Evolutionary conservation across 2,797 vertebrate genomes (phyloP).

Genomic region (Chiloscyllium punctatum): DNA sequence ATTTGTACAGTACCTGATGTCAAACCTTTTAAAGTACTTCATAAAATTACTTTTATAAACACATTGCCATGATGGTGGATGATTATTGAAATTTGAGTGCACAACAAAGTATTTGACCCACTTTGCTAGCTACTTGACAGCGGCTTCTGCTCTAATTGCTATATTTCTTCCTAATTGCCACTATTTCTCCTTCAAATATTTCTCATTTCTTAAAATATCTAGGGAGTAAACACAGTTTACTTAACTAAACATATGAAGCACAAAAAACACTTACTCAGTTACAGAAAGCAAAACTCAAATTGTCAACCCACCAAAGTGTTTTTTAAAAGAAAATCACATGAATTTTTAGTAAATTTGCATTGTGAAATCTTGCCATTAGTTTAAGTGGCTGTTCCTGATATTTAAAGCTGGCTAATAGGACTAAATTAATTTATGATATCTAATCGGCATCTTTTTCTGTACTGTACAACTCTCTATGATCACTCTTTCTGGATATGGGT

Average conservation of each 20-base stretch:
- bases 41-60: not conserved
- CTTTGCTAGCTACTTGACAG: not conserved
- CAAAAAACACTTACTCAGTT: not conserved
- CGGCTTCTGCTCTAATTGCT: not conserved
- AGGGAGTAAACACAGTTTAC: not conserved
- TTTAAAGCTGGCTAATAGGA: no score
- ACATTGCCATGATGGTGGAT: not conserved
- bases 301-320: not conserved
- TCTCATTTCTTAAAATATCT: not conserved
- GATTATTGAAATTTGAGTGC: not conserved
- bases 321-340: not conserved
- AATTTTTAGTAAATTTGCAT: not conserved
- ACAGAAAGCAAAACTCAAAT: not conserved
- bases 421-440: no score
- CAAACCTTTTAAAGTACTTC: not conserved
- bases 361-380: not conserved
- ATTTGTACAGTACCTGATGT: not conserved
- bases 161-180: not conserved
- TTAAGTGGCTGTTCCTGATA: not conserved
- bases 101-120: not conserved
- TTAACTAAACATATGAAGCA: not conserved
- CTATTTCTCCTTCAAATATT: not conserved
- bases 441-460: no score
- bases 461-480: no score
- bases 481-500: not conserved